Percentiles rank a stretch among this genome's conserved stretches.
Evolutionary conservation across 2,888 invertebrate genomes (phyloP).

Genomic region (Macaria notata): DNA sequence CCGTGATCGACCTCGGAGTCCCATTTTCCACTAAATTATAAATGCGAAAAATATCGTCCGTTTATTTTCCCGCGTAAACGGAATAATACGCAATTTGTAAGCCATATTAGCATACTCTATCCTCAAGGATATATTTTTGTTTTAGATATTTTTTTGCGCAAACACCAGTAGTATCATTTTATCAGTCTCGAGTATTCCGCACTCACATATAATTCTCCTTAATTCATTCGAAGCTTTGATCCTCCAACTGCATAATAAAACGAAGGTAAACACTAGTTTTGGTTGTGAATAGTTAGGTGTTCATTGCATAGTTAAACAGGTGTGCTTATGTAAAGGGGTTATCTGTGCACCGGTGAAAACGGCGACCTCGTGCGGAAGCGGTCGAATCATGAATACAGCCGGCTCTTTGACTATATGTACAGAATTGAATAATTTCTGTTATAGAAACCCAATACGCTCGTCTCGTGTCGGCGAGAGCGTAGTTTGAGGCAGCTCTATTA

Average conservation of each 20-base stretch:
- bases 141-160: constrained; percentile 1
- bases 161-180: constrained; percentile 7
- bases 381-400: constrained; percentile 17
- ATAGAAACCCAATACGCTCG: constrained; percentile 13
- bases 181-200: constrained; percentile 1
- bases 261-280: constrained; percentile 7
- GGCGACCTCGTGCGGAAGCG: constrained; percentile 11
- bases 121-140: constrained; percentile 13
- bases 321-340: constrained; percentile 20
- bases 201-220: neutral
- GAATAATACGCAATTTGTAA: constrained; percentile 22
- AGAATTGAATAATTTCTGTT: constrained; percentile 20
- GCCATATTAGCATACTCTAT: constrained; percentile 20
- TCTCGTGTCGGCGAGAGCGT: constrained; percentile 4
- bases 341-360: constrained; percentile 15
- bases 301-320: constrained; percentile 19
- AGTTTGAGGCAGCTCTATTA: constrained; percentile 16
- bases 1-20: constrained; percentile 19
- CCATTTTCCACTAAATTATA: constrained; percentile 24
- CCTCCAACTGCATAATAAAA: constrained; percentile 3
- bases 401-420: constrained; percentile 4
- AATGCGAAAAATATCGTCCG: constrained; percentile 19
- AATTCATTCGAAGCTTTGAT: constrained; percentile 3
- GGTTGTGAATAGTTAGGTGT: constrained; percentile 7
- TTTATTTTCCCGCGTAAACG: constrained; percentile 20